Evolutionary conservation across 2,113 vertebrate species (phyloP).

Genomic region (Apus apus): DNA sequence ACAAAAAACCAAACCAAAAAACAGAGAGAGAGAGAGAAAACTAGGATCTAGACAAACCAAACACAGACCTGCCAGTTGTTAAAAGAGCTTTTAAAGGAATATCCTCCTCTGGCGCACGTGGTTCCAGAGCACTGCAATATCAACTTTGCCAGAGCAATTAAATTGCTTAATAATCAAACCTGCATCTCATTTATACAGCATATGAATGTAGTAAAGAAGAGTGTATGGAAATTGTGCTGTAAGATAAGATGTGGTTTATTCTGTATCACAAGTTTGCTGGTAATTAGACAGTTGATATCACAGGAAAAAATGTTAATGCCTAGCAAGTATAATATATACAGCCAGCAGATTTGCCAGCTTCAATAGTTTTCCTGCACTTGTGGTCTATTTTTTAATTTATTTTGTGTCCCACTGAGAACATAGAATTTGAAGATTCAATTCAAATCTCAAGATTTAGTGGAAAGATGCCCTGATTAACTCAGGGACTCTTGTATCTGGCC

Average conservation of each 20-base stretch:
- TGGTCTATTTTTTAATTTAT: background rate
- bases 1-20: background rate
- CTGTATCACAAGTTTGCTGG: slow-evolving; percentile 22
- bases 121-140: background rate
- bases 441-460: background rate
- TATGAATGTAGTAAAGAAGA: background rate
- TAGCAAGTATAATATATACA: background rate
- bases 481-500: background rate
- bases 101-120: background rate
- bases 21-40: background rate
- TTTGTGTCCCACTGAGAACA: background rate
- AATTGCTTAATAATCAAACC: slow-evolving; percentile 21
- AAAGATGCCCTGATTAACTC: background rate
- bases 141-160: slow-evolving; percentile 33
- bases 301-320: slow-evolving; percentile 21
- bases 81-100: slow-evolving; percentile 20
- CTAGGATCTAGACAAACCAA: background rate
- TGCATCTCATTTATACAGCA: slow-evolving; percentile 27
- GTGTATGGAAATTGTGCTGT: background rate
- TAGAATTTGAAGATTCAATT: background rate
- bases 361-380: background rate
- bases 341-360: background rate
- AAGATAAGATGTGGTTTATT: slow-evolving; percentile 45
- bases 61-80: background rate
- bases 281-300: slow-evolving; percentile 37